Evolutionary conservation across 2,888 invertebrate species (phyloP).

Genomic region (Zootermopsis nevadensis): DNA sequence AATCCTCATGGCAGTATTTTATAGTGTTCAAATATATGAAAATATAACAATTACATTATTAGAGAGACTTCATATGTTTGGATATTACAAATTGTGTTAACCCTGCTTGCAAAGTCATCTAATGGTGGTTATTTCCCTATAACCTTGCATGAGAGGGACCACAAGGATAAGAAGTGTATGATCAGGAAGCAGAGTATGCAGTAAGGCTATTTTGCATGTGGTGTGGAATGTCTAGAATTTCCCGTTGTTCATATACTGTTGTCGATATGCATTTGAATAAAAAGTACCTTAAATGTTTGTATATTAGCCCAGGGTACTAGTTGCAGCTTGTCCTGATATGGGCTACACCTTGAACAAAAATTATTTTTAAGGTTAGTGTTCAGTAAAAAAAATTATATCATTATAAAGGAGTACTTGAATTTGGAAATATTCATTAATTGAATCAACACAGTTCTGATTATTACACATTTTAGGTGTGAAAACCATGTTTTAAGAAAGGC

Average conservation of each 20-base stretch:
- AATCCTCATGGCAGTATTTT: neutral
- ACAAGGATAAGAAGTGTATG: neutral
- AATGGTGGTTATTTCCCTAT: neutral
- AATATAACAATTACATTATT: neutral
- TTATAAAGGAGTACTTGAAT: too few relatives aligned
- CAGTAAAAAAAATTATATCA: too few relatives aligned
- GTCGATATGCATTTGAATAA: neutral
- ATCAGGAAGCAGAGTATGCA: neutral
- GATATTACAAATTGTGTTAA: neutral
- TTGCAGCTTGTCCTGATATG: too few relatives aligned
- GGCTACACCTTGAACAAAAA: too few relatives aligned
- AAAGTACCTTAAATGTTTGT: too few relatives aligned
- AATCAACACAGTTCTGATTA: too few relatives aligned
- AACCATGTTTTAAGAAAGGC: too few relatives aligned
- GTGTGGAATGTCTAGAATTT: neutral
- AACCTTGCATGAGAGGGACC: constrained; percentile 19
- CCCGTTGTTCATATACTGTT: neutral
- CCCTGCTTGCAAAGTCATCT: constrained; percentile 2
- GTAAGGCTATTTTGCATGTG: neutral
- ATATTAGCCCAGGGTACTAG: too few relatives aligned
- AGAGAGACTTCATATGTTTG: neutral
- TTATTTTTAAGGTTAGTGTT: too few relatives aligned
- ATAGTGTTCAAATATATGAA: neutral
- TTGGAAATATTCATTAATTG: too few relatives aligned
- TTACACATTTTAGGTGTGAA: too few relatives aligned